Conservation (phyloP, 2,797 vertebrate genomes). For the Danio tinwini region DNA sequence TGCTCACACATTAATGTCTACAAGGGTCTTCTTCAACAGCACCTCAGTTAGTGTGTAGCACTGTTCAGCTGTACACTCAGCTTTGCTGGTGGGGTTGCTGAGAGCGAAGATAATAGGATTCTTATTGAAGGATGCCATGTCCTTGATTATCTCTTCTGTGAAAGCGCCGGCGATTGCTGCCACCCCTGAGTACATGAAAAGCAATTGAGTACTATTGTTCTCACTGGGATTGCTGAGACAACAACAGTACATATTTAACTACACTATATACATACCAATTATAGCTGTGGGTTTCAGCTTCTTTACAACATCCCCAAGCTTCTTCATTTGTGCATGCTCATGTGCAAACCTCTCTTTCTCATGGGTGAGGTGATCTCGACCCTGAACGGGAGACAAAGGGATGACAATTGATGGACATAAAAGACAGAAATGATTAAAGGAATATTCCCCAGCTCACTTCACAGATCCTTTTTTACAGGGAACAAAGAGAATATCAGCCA, state of each 20-base stretch:
- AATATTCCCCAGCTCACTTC: background rate
- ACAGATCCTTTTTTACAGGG: background rate
- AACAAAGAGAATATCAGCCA: background rate
- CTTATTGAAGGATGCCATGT: conserved; percentile 92
- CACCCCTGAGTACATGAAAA: conserved; percentile 80
- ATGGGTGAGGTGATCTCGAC: conserved; percentile 86
- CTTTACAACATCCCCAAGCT: conserved; percentile 85
- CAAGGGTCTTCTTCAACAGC: conserved; percentile 43
- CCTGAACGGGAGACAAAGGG: conserved; percentile 72
- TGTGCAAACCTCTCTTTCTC: conserved; percentile 93
- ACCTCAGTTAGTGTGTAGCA: conserved; percentile 94
- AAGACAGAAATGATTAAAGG: background rate
- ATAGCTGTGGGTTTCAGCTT: conserved; percentile 90
- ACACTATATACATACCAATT: conserved; percentile 82
- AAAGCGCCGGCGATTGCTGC: conserved; percentile 93
- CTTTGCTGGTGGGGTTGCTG: conserved; percentile 98
- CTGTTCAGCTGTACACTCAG: conserved; percentile 96
- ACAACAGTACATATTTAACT: background rate
- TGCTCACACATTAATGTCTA: background rate
- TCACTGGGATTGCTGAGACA: background rate
- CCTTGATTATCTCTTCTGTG: conserved; percentile 87
- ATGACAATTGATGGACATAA: background rate
- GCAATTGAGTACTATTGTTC: background rate
- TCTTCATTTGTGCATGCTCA: conserved; percentile 87
- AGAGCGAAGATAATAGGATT: conserved; percentile 94